These are phyloP conservation scores for Pseudorhombus dupliciocellatus DNA, from an alignment of 2,113 vertebrate species.

Conservation along the genomic window DNA sequence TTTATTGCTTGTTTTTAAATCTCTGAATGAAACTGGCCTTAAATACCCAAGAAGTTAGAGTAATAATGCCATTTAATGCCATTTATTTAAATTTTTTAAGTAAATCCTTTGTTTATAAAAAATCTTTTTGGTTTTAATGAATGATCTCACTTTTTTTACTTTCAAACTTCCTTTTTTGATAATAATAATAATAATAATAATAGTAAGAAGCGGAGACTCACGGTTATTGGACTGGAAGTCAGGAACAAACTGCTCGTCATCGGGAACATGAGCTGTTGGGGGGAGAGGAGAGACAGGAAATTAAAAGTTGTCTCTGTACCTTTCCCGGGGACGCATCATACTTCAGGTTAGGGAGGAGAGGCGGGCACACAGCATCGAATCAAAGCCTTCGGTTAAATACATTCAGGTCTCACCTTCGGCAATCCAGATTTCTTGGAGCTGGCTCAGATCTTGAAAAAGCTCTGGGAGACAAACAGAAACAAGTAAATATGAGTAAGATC, in stretches of 20 bases:
- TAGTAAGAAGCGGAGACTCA: constrained; percentile 84
- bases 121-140: too few relatives aligned
- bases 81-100: too few relatives aligned
- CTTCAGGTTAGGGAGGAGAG: neutral
- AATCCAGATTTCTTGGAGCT: constrained; percentile 96
- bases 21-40: neutral
- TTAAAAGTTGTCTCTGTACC: constrained; percentile 1
- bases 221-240: constrained; percentile 96
- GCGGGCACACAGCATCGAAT: neutral
- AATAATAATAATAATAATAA: too few relatives aligned
- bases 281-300: neutral
- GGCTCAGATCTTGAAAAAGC: constrained; percentile 96
- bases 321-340: neutral
- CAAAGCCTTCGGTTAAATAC: neutral
- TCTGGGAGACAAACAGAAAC: constrained; percentile 74
- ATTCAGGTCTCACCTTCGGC: constrained; percentile 84
- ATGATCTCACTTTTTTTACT: too few relatives aligned
- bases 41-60: neutral
- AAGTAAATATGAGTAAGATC: neutral
- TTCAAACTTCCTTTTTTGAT: too few relatives aligned
- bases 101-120: too few relatives aligned
- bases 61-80: too few relatives aligned
- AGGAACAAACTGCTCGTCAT: constrained; percentile 97
- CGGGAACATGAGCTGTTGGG: constrained; percentile 89
- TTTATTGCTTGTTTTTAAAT: too few relatives aligned